phyloP scores from a whole-genome alignment of 2,113 vertebrate genomes.

The Acrocephalus kingi region DNA sequence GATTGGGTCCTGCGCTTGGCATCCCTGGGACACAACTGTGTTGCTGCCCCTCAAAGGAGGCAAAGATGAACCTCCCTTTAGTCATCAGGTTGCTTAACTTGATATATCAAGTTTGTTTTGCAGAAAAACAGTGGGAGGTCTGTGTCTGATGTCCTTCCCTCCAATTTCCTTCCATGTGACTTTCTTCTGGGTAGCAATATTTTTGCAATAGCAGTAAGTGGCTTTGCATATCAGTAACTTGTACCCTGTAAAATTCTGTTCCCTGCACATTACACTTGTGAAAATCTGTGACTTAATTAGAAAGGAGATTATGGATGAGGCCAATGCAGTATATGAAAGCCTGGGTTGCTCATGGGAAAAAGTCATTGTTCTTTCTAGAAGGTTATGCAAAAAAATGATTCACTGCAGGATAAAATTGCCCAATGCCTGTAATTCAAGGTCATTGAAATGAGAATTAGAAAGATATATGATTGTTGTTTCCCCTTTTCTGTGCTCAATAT shows the following conservation, averaged over 20 bases:
- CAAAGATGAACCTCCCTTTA: background rate
- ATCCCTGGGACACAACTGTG: accelerated
- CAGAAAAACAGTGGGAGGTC: background rate
- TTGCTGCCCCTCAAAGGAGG: background rate
- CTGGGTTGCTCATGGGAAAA: background rate
- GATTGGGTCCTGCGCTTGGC: accelerated
- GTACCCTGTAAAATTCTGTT: conserved; percentile 6
- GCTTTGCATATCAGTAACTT: background rate
- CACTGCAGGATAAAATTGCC: background rate
- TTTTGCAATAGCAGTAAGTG: background rate
- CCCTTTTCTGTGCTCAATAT: background rate
- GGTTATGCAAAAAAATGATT: background rate
- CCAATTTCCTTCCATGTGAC: background rate
- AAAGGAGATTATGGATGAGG: background rate
- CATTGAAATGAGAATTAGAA: background rate
- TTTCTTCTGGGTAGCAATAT: background rate
- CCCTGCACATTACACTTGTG: background rate
- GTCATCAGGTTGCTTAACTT: background rate
- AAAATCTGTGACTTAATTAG: background rate
- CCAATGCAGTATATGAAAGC: accelerated
- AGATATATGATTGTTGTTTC: background rate
- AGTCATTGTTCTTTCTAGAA: background rate
- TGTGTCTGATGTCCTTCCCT: background rate
- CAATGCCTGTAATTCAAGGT: background rate
- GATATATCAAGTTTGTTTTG: background rate